Conservation (phyloP, 2,797 vertebrate genomes). For the Enteromius trimaculatus region DNA sequence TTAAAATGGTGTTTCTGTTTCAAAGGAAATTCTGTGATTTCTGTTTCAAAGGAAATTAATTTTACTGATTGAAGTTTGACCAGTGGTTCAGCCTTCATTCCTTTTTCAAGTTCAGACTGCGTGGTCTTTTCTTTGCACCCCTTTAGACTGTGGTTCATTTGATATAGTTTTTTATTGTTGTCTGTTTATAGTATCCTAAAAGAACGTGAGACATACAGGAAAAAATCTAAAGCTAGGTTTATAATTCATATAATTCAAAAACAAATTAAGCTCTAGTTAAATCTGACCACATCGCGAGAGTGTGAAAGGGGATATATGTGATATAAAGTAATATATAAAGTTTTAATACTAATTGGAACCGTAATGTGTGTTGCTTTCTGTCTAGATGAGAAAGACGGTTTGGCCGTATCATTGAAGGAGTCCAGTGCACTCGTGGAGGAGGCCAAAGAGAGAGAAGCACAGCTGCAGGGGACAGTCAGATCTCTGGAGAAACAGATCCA, state of each 20-base stretch:
- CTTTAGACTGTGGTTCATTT: background rate
- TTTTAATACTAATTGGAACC: background rate
- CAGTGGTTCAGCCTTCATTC: too few species aligned
- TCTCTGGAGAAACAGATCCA: constrained; percentile 86
- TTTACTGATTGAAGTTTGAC: too few species aligned
- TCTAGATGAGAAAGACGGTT: constrained; percentile 92
- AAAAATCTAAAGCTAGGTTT: background rate
- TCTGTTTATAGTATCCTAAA: background rate
- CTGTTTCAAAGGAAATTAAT: too few species aligned
- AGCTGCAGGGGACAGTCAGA: constrained; percentile 86
- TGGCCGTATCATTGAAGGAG: constrained; percentile 85
- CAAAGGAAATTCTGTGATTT: too few species aligned
- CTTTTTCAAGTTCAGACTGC: background rate
- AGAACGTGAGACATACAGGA: background rate
- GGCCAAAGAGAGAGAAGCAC: constrained; percentile 82
- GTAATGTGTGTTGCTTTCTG: constrained; percentile 25
- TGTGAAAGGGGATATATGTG: background rate
- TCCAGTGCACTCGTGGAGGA: constrained; percentile 84
- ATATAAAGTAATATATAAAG: background rate
- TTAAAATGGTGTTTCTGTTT: too few species aligned
- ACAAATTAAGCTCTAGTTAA: too few species aligned
- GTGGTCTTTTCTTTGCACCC: background rate
- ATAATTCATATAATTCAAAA: too few species aligned
- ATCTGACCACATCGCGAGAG: background rate
- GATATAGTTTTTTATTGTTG: background rate